Evolutionary conservation across 1,140 invertebrate genomes (phyloP).

Genomic region (Pseudoatta argentina): DNA sequence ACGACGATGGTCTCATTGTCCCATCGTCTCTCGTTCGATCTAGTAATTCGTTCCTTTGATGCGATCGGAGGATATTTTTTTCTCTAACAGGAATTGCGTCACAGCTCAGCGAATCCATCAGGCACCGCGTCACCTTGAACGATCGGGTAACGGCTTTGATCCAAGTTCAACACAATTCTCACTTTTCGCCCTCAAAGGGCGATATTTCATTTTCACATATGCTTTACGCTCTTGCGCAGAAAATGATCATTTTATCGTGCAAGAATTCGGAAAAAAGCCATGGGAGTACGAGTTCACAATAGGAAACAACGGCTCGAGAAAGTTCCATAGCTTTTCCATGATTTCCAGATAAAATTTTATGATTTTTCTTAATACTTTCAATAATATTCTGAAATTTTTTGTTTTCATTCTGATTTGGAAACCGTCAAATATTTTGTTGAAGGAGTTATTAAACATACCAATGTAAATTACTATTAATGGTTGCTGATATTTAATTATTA

Average conservation of each 20-base stretch:
- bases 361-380: no score
- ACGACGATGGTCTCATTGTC: slow-evolving; percentile 60
- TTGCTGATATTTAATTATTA: no score
- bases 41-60: slow-evolving; percentile 51
- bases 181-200: not conserved
- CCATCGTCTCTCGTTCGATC: not conserved
- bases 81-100: not conserved
- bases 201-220: not conserved
- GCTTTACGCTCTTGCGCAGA: not conserved
- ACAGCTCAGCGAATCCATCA: slow-evolving; percentile 20
- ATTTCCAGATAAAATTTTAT: no score
- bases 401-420: no score
- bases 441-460: no score
- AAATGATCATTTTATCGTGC: slow-evolving; percentile 30
- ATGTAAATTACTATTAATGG: no score
- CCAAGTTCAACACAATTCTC: slow-evolving; percentile 37
- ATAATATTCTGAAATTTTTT: no score
- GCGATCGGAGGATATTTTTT: slow-evolving; percentile 6
- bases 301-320: slow-evolving; percentile 31
- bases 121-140: not conserved
- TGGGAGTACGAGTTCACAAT: not conserved
- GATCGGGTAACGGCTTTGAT: not conserved
- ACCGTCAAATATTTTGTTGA: no score
- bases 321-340: no score
- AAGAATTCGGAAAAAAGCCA: slow-evolving; percentile 11